Percentiles rank a stretch among this genome's conserved stretches.
Conservation (phyloP, 2,888 invertebrate genomes). For the Melinopterus prodromus region DNA sequence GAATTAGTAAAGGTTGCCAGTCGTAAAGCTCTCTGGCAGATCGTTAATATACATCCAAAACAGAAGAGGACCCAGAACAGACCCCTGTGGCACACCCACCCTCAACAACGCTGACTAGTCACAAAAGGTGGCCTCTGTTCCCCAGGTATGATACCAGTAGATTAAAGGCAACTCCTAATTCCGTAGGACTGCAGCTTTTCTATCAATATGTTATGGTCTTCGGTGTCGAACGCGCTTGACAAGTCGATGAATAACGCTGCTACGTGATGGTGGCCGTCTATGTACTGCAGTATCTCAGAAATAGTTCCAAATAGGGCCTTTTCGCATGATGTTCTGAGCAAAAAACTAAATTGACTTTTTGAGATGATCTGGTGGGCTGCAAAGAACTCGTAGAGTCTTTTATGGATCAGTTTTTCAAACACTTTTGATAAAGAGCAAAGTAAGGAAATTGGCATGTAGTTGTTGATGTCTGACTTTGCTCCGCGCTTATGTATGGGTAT, state of each 20-base stretch:
- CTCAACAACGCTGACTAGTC: not conserved
- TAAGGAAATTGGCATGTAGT: conserved; percentile 12
- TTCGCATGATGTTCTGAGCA: no score
- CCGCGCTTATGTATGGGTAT: conserved; percentile 9
- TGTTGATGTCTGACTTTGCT: not conserved
- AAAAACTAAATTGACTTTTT: not conserved
- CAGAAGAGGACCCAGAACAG: no score
- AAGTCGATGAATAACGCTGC: not conserved
- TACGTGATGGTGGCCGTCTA: not conserved
- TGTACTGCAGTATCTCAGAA: no score
- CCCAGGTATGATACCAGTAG: not conserved
- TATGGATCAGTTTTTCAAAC: no score
- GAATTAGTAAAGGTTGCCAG: not conserved
- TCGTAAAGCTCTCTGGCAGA: no score
- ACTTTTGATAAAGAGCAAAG: not conserved
- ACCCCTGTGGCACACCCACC: no score
- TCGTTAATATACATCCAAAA: no score
- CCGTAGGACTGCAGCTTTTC: not conserved
- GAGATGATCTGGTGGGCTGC: not conserved
- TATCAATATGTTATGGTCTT: not conserved
- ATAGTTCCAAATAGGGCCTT: no score
- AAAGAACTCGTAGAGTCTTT: not conserved
- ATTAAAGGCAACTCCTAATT: not conserved
- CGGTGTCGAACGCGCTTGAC: conserved; percentile 5
- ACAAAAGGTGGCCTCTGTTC: not conserved